Conservation (phyloP, 35 echinoderm and acorn worm genomes). For the Apostichopus californicus region DNA sequence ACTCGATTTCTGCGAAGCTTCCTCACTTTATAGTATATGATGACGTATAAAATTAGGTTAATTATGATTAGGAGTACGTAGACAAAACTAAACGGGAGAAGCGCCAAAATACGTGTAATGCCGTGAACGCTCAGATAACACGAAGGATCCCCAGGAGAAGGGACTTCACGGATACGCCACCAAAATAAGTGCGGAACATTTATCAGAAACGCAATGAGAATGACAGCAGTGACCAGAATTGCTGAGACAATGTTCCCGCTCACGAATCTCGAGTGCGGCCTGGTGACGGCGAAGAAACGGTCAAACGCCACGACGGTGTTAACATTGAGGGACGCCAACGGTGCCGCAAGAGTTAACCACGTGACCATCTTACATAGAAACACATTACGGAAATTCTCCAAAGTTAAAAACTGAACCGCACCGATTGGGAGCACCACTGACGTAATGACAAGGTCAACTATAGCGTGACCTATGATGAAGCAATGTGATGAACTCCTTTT, state of each 20-base stretch:
- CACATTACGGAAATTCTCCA: not conserved
- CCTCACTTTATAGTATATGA: constrained; percentile 1
- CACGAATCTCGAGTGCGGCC: constrained; percentile 10
- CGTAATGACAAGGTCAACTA: constrained; percentile 10
- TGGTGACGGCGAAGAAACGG: constrained; percentile 23
- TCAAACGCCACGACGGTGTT: constrained; percentile 34
- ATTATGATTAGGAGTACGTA: not conserved
- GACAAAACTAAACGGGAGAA: not conserved
- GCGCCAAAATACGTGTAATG: not conserved
- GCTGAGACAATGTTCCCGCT: not conserved
- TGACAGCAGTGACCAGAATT: not conserved
- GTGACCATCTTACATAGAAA: constrained; percentile 14
- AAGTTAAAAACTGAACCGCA: not conserved
- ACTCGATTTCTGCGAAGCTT: constrained; percentile 4
- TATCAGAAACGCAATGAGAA: not conserved
- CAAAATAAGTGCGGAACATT: constrained; percentile 34
- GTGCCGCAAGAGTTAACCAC: constrained; percentile 7
- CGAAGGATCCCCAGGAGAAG: not conserved
- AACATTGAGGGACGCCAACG: constrained; percentile 17
- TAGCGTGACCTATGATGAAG: constrained; percentile 41
- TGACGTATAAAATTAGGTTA: not conserved
- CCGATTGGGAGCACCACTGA: constrained; percentile 4
- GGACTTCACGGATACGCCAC: not conserved
- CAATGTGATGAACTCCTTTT: constrained; percentile 1
- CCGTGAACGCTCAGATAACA: not conserved